Evolutionary conservation across 2,113 vertebrate species (phyloP), one percentile per base, ranked within the genome.

Genomic region (Catharus fuscescens): DNA sequence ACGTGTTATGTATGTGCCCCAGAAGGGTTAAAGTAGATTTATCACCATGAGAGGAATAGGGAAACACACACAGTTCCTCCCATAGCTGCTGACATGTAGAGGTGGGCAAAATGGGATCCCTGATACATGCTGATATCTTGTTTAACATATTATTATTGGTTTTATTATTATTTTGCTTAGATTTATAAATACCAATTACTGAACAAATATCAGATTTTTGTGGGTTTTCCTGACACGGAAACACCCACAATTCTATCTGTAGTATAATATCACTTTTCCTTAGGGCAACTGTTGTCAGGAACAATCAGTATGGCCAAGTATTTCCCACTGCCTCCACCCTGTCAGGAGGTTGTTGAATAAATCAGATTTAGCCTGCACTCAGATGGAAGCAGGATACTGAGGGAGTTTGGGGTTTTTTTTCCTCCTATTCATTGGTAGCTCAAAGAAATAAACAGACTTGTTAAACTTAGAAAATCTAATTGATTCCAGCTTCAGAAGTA

Each of bases 1-100:
- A 2, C 12, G 32, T 64, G 54, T 50, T 57, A 34, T 6, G 3
- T 18, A 6, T 2, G 0, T 65, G 25, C 18, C 16, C 12, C 1
- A 20, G 36, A 8, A 21, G 36, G 34, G 29, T 40, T 54, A 12
- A 82, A 67, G 47, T 8, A 83, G 45, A n/a, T 19, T 52, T 3
- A 38, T 66, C 28, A 29, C 28, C 50, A 8, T 21, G 45, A 34
- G 15, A 32, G 56, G 32, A 79, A 62, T 18, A 23, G 34, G 23
- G 23, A 62, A 28, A 69, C 10, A 25, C 25, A 48, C 40, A 48
- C 40, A 23, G 2, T 25, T 59, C 42, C 40, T 85, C 29, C 29
- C 7, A 5, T 9, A 62, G 34, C 74, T 85, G 48, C 78, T 59
- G 50, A 44, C 17, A 10, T 3, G 18, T 20, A 48, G 24, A 65